Base-by-base conservation (phyloP, 2,797 vertebrate species). In the Cheracebus regulus region DNA sequence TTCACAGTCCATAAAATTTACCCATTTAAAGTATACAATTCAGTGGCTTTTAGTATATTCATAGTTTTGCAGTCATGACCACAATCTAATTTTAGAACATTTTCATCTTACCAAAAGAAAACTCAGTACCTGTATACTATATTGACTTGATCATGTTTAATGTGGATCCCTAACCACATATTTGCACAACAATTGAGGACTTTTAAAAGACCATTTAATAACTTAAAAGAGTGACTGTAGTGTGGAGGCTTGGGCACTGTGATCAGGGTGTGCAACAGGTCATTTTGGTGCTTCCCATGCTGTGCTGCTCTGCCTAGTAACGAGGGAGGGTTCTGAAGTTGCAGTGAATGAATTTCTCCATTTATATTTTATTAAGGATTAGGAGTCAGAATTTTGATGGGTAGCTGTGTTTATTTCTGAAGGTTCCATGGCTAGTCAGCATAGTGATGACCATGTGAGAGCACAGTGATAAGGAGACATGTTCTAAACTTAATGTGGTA, bases 1-100 rank as follows among this genome's bases (percentile, higher is more conserved):
- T 89, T 72, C 55, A 85, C 36, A 92, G 83, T 55, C 33, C 52
- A 72, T 96, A 93, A 87, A 83, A 76, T 95, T 79, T 17, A 92
- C 46, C 46, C 11, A 44, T 36, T 84, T 93, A 46, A 44, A 89
- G 33, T 91, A 41, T 86, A 76, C 24, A 79, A 3, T 92, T 92
- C 58, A 79, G 75, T 95, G 46, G 11, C 52, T 87, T 89, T 86
- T 55, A 48, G 30, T 93, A 15, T 44, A 76, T 83, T 90, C 13
- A n/a, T 46, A 88, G 67, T 55, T 80, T 36, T 88, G 48, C 36
- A 84, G 5, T 14, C 5, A 28, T 75, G 14, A 36, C 11, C 50
- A 39, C 28, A 83, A 19, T 95, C 28, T 92, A 72, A 81, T 83
- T 92, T 97, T 72, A 83, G 58, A 88, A 79, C 50, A 61, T 86